Percentiles rank a stretch among this genome's conserved stretches.
These are phyloP conservation scores for Periophthalmus magnuspinnatus DNA, from an alignment of 2,797 vertebrate species.

Conservation along the genomic window DNA sequence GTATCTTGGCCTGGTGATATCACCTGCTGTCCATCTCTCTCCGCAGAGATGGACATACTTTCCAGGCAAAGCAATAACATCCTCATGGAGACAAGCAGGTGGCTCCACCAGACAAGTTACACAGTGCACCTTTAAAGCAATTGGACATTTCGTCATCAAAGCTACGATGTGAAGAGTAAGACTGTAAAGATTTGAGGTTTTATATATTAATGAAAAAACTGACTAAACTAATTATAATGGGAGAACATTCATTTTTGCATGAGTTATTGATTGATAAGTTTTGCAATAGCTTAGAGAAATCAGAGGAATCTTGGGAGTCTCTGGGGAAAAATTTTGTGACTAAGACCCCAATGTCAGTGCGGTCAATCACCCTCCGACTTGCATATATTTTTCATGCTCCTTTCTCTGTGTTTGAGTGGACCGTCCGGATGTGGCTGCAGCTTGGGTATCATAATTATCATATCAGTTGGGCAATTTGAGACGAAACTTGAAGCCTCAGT, in stretches of 20 bases:
- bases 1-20: too few relatives aligned
- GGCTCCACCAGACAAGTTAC: not conserved
- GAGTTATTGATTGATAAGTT: not conserved
- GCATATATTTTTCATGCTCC: conserved; percentile 69
- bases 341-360: conserved; percentile 62
- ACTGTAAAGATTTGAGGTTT: too few relatives aligned
- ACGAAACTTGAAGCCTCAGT: conserved; percentile 58
- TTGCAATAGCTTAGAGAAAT: not conserved
- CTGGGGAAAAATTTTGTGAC: conserved; percentile 1
- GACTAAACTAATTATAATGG: too few relatives aligned
- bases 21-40: too few relatives aligned
- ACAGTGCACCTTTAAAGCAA: not conserved
- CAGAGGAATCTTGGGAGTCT: not conserved
- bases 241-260: not conserved
- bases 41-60: too few relatives aligned
- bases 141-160: not conserved
- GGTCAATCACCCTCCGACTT: conserved; percentile 51
- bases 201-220: too few relatives aligned
- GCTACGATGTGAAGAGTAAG: not conserved
- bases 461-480: conserved; percentile 71
- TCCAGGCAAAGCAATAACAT: too few relatives aligned
- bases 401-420: conserved; percentile 53
- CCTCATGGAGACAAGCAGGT: not conserved
- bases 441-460: conserved; percentile 79
- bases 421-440: conserved; percentile 65